Conservation (phyloP, 2,113 vertebrate genomes). For the Actinemys pallida region DNA sequence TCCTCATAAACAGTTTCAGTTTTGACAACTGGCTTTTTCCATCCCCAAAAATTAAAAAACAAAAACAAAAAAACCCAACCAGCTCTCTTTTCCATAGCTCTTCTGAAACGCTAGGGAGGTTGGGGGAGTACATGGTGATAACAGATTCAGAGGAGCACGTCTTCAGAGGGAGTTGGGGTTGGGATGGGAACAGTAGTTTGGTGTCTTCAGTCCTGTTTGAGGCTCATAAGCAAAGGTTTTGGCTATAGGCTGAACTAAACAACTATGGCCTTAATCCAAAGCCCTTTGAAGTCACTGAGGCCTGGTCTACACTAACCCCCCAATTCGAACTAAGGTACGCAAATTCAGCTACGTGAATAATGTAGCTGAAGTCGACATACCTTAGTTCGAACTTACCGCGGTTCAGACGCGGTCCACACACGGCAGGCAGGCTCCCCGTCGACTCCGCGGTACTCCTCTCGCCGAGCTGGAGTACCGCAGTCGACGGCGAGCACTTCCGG, state of each 20-base stretch:
- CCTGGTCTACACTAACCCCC: no score
- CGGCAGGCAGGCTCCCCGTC: no score
- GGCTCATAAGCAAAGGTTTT: not conserved
- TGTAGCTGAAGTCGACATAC: no score
- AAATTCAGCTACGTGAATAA: no score
- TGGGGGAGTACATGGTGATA: not conserved
- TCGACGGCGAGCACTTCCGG: no score
- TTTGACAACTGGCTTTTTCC: constrained; percentile 12
- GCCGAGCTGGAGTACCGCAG: no score
- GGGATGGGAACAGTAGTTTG: not conserved
- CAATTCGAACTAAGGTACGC: no score
- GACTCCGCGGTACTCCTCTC: no score
- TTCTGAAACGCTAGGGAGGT: not conserved
- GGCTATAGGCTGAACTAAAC: not conserved
- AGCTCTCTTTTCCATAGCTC: not conserved
- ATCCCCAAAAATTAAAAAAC: not conserved
- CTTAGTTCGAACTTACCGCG: no score
- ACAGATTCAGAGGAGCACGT: not conserved
- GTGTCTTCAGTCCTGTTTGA: not conserved
- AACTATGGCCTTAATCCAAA: not conserved
- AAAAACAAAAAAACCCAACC: not conserved
- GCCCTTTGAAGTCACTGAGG: not conserved
- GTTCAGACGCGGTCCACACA: no score
- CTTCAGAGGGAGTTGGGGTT: not conserved
- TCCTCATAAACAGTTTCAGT: not conserved